Conservation (phyloP, 2,113 vertebrate species). For the Callocephalon fimbriatum region DNA sequence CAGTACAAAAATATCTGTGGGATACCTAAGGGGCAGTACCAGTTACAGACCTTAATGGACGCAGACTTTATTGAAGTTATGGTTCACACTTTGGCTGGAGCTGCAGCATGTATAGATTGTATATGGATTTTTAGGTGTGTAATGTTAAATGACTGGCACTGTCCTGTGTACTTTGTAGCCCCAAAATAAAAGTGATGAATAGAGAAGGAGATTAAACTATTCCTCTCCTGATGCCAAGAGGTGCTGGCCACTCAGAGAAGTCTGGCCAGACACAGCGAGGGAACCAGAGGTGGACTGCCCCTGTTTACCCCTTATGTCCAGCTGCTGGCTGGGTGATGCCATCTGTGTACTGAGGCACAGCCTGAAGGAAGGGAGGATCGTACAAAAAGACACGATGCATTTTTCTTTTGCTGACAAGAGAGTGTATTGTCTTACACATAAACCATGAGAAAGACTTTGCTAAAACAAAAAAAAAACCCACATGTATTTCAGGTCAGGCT, state of each 20-base stretch:
- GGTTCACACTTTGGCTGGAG: not conserved
- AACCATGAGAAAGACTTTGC: not conserved
- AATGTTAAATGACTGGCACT: not conserved
- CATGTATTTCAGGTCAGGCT: not conserved
- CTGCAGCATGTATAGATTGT: not conserved
- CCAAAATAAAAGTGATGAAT: not conserved
- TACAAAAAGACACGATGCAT: not conserved
- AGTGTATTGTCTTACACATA: not conserved
- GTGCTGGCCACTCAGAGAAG: not conserved
- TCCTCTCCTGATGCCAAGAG: not conserved
- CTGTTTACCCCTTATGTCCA: not conserved
- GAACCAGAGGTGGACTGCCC: not conserved
- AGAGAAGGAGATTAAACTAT: not conserved
- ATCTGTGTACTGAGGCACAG: rapidly evolving
- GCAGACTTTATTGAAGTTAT: not conserved
- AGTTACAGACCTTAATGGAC: not conserved
- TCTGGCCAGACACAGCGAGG: not conserved
- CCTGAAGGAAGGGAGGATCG: not conserved
- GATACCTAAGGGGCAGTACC: rapidly evolving
- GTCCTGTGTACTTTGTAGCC: not conserved
- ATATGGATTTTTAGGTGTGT: not conserved
- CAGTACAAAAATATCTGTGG: not conserved
- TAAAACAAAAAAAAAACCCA: not conserved
- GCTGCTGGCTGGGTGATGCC: not conserved
- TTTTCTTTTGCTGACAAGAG: not conserved